Evolutionary conservation across 2,888 invertebrate species (phyloP).

Genomic region (Amphimallon solstitiale): DNA sequence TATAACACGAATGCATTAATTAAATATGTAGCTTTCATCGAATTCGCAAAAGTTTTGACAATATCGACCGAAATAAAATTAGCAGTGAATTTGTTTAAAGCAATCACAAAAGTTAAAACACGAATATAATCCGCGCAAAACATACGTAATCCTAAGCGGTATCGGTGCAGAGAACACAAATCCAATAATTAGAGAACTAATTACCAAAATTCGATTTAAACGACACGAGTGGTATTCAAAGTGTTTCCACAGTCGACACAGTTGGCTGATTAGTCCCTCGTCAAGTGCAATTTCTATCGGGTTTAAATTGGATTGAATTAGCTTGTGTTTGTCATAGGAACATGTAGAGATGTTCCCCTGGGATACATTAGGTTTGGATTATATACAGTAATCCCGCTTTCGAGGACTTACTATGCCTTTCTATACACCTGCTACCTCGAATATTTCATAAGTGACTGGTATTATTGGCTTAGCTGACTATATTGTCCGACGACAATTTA

Average conservation of each 20-base stretch:
- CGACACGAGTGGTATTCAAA: conserved; percentile 55
- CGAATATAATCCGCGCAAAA: conserved; percentile 40
- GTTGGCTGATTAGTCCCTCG: conserved; percentile 56
- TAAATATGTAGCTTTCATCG: conserved; percentile 4
- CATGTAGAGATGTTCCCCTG: conserved; percentile 45
- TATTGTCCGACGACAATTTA: conserved; percentile 35
- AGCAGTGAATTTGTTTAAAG: conserved; percentile 40
- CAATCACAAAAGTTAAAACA: conserved; percentile 36
- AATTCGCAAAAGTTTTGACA: conserved; percentile 40
- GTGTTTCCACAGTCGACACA: conserved; percentile 52
- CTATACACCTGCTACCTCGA: conserved; percentile 42
- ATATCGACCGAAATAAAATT: conserved; percentile 37
- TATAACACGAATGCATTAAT: background rate
- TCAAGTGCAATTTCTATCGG: conserved; percentile 59
- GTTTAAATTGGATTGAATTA: conserved; percentile 58
- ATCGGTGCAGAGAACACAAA: conserved; percentile 54
- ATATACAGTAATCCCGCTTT: conserved; percentile 44
- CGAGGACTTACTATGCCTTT: conserved; percentile 41
- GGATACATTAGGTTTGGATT: conserved; percentile 50
- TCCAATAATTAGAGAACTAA: conserved; percentile 58
- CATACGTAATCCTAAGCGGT: conserved; percentile 46
- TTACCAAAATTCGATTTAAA: conserved; percentile 58
- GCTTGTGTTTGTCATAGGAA: conserved; percentile 51
- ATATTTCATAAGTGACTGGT: conserved; percentile 42
- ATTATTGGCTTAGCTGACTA: conserved; percentile 36